These are phyloP conservation scores for Aurelia sp. DNA, from an alignment of 30 jellyfish, hydroid and myxozoan species.

Conservation along the genomic window DNA sequence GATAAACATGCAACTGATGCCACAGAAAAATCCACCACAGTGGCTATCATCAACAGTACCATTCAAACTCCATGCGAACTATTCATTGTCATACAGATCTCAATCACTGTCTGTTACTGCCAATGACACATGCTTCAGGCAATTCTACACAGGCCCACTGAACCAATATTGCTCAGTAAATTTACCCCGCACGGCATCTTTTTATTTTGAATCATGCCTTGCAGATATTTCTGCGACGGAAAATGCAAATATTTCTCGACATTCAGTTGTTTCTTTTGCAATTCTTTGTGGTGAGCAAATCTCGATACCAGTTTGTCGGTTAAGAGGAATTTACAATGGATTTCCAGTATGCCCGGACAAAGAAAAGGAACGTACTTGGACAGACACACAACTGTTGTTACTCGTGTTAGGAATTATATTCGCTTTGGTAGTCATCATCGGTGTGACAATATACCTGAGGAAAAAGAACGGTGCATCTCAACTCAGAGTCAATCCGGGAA, in stretches of 20 bases:
- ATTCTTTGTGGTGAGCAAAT: conserved; percentile 28
- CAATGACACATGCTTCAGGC: conserved; percentile 12
- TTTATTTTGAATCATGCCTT: conserved; percentile 58
- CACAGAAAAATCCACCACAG: conserved; percentile 17
- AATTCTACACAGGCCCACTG: conserved; percentile 55
- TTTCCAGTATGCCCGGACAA: conserved; percentile 32
- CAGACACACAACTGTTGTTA: conserved; percentile 4
- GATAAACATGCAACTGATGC: conserved; percentile 28
- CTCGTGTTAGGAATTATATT: conserved; percentile 18
- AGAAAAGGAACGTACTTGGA: conserved; percentile 14
- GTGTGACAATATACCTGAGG: conserved; percentile 9
- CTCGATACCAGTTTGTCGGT: conserved; percentile 19
- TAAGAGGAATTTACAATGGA: conserved; percentile 54
- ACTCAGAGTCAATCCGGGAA: conserved; percentile 21
- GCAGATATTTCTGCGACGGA: conserved; percentile 72
- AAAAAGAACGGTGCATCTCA: neutral
- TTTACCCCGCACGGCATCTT: conserved; percentile 61
- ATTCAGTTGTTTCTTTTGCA: conserved; percentile 48
- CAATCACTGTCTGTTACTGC: conserved; percentile 10
- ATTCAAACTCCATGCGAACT: conserved; percentile 9
- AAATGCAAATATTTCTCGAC: conserved; percentile 3
- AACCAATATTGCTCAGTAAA: conserved; percentile 39
- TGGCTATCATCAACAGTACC: conserved; percentile 71
- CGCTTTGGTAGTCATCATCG: conserved; percentile 10
- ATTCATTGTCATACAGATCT: conserved; percentile 29